These are phyloP conservation scores for Macroglossus sobrinus DNA, from an alignment of 2,113 vertebrate genomes.

Conservation along the genomic window DNA sequence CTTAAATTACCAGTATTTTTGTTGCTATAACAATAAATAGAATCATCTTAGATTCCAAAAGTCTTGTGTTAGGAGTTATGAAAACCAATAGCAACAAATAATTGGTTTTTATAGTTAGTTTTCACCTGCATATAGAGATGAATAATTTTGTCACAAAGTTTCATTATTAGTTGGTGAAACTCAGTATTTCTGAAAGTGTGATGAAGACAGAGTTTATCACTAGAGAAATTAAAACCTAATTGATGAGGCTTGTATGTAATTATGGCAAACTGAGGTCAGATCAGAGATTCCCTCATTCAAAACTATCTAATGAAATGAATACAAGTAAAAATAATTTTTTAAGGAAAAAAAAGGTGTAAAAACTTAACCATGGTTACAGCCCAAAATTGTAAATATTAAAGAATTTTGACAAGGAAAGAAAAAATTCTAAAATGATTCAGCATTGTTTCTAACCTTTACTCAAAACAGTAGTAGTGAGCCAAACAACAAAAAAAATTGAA, in stretches of 20 bases:
- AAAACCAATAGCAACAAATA: neutral
- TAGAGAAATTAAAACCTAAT: neutral
- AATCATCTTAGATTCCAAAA: neutral
- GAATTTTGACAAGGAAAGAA: neutral
- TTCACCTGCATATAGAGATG: neutral
- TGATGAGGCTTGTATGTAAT: neutral
- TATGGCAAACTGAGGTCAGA: neutral
- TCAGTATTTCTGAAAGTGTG: neutral
- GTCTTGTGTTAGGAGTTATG: neutral
- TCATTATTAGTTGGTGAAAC: neutral
- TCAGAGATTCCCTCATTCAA: neutral
- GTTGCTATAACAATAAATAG: neutral
- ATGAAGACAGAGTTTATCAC: neutral
- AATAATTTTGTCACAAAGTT: neutral
- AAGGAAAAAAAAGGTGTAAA: neutral
- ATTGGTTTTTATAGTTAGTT: neutral
- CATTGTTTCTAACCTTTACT: neutral
- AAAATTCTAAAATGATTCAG: neutral
- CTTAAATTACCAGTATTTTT: neutral
- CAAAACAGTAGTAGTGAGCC: neutral
- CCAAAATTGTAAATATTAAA: neutral
- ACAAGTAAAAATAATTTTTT: neutral
- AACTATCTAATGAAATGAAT: neutral
- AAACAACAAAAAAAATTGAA: neutral
- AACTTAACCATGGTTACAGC: neutral